phyloP scores from a whole-genome alignment of 2,797 vertebrate genomes.

The Pitangus sulphuratus region DNA sequence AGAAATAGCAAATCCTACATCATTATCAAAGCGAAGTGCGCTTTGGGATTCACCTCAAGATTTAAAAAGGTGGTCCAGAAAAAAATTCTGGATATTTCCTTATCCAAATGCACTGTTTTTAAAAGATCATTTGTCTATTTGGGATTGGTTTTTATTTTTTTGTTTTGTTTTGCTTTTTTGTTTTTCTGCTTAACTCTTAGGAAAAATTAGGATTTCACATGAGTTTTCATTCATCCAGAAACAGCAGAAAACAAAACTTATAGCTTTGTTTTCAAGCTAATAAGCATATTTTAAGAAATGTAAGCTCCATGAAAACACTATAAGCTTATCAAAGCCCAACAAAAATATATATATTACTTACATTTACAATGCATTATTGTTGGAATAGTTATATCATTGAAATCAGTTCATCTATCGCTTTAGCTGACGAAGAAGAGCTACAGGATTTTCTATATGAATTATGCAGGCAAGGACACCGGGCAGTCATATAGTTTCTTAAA shows the following conservation, averaged over 20 bases:
- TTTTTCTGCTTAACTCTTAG: background rate
- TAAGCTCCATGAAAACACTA: background rate
- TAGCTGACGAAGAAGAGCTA: background rate
- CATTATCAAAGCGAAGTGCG: background rate
- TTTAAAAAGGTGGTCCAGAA: background rate
- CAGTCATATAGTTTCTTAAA: background rate
- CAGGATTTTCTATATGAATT: background rate
- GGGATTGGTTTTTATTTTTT: background rate
- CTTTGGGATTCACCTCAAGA: background rate
- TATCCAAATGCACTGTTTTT: background rate
- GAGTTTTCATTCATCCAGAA: background rate
- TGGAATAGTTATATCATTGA: background rate
- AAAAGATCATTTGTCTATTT: background rate
- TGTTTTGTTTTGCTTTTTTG: background rate
- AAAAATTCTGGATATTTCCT: background rate
- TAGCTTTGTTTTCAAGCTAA: background rate
- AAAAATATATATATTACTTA: background rate
- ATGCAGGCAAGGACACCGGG: background rate
- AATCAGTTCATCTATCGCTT: background rate
- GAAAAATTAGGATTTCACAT: background rate
- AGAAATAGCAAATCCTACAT: background rate
- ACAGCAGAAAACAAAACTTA: background rate
- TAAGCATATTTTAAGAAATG: background rate
- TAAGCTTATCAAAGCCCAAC: background rate
- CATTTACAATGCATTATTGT: background rate